A percentile compares a stretch with the other conserved stretches of the same genome.
Conservation (phyloP, 2,113 vertebrate species). For the Cheilinus undulatus region DNA sequence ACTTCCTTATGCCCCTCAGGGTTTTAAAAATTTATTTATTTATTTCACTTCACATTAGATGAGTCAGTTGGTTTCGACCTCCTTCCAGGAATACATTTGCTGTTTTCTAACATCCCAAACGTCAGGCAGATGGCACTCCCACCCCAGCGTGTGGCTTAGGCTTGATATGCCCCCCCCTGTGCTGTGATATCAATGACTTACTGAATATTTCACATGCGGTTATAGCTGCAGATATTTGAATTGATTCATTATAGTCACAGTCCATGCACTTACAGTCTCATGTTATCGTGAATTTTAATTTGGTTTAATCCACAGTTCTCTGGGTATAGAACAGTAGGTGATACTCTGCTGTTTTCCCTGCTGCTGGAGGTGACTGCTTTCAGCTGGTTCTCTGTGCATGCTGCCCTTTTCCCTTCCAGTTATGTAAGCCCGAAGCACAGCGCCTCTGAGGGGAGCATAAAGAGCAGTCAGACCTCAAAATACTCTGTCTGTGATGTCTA, state of each 20-base stretch:
- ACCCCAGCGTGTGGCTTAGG: neutral
- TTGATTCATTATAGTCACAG: neutral
- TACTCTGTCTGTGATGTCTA: constrained; percentile 37
- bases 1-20: constrained; percentile 3
- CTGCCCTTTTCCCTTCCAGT: constrained; percentile 53
- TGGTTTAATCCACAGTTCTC: neutral
- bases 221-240: neutral
- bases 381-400: constrained; percentile 31
- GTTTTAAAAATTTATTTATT: constrained; percentile 7
- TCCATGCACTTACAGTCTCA: neutral
- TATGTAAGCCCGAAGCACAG: constrained; percentile 59
- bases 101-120: constrained; percentile 33
- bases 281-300: neutral
- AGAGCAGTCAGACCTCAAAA: constrained; percentile 45
- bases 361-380: constrained; percentile 36
- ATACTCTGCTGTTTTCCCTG: constrained; percentile 23
- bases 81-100: constrained; percentile 16
- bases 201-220: neutral
- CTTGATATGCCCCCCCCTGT: constrained; percentile 6
- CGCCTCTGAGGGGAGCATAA: constrained; percentile 31
- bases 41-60: constrained; percentile 12
- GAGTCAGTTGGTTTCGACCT: constrained; percentile 45
- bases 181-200: neutral
- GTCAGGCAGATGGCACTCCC: constrained; percentile 22
- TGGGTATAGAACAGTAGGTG: neutral